Evolutionary conservation across 2,113 vertebrate genomes (phyloP).

Genomic region (Eulemur rufifrons): DNA sequence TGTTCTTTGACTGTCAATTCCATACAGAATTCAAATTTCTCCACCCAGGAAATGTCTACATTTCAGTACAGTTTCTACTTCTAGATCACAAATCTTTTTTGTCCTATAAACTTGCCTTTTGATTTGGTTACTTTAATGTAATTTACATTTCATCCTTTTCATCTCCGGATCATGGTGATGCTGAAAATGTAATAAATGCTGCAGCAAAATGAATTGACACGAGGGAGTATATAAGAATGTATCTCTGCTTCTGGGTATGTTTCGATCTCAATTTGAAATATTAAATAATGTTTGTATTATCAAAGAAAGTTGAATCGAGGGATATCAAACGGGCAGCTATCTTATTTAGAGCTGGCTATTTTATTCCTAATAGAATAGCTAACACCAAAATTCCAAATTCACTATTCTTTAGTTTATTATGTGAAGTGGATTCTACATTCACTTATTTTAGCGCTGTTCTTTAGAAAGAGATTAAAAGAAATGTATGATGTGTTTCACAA

Average conservation of each 20-base stretch:
- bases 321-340: neutral
- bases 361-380: constrained; percentile 60
- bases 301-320: neutral
- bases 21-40: neutral
- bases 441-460: constrained; percentile 66
- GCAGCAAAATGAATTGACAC: neutral
- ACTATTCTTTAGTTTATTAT: constrained; percentile 52
- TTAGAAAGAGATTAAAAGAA: constrained; percentile 59
- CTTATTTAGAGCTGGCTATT: constrained; percentile 51
- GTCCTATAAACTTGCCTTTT: neutral
- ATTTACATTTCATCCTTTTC: constrained; percentile 33
- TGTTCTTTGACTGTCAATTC: neutral
- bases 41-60: neutral
- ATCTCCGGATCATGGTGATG: neutral
- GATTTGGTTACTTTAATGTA: constrained; percentile 2
- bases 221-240: neutral
- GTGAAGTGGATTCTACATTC: constrained; percentile 38
- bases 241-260: neutral
- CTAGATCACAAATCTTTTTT: neutral
- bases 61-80: neutral
- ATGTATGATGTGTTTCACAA: constrained; percentile 44
- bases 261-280: constrained; percentile 32
- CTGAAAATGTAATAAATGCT: constrained; percentile 20
- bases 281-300: constrained; percentile 32
- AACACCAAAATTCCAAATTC: constrained; percentile 55